phyloP scores from a whole-genome alignment of 2,113 vertebrate genomes.

The Psephotus haematonotus region DNA sequence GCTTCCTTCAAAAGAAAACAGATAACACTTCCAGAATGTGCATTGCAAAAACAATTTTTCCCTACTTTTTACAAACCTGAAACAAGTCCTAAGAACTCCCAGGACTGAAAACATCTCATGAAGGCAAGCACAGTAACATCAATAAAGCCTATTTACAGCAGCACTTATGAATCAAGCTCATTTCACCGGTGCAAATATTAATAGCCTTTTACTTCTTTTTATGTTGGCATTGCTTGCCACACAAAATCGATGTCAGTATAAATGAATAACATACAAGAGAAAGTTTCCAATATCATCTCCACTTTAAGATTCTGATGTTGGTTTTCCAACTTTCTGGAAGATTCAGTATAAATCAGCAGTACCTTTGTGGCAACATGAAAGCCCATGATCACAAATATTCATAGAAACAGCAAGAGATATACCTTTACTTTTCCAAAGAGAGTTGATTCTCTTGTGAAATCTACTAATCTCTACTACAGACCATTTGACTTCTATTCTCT shows the following conservation, averaged over 20 bases:
- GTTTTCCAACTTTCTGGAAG: not conserved
- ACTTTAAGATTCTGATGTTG: not conserved
- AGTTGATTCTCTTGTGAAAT: not conserved
- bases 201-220: slow-evolving; percentile 14
- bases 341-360: not conserved
- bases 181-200: slow-evolving; percentile 31
- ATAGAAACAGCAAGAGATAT: not conserved
- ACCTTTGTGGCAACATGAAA: not conserved
- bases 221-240: not conserved
- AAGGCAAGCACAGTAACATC: slow-evolving; percentile 12
- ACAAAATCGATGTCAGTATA: slow-evolving; percentile 23
- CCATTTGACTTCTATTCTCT: not conserved
- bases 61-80: not conserved
- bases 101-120: not conserved
- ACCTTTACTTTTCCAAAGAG: not conserved
- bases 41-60: not conserved
- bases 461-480: not conserved
- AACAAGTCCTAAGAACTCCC: not conserved
- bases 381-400: not conserved
- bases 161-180: slow-evolving; percentile 2
- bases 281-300: not conserved
- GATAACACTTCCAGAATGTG: not conserved
- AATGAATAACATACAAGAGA: not conserved
- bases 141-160: slow-evolving; percentile 10
- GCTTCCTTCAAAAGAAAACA: not conserved